Evolutionary conservation across 2,797 vertebrate genomes (phyloP), one percentile per base, ranked within the genome.

Genomic region (Heliangelus exortis): DNA sequence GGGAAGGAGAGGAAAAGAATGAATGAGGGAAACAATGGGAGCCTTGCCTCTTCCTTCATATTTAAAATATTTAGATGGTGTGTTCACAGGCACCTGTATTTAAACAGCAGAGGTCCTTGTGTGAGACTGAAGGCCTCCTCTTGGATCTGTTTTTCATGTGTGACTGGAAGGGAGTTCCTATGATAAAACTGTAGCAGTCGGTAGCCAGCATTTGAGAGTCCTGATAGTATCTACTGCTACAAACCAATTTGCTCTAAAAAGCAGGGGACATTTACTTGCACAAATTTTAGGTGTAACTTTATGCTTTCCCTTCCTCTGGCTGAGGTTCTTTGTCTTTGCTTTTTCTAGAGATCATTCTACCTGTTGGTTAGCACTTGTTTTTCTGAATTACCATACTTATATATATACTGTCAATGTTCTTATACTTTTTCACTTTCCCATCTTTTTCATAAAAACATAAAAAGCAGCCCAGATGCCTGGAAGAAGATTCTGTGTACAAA

Each of bases 141-240:
- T 92, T 96, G 95, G 89, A 91, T 95, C 89, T 93, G 15, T 31
- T 85, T 84, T 66, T 72, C 29, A 26, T 63, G 43, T 96, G 84
- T 95, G 63, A 82, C 92, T 93, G 89, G 84, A 92, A 50, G 48
- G 36, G 50, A 83, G 78, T 82, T 18, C 66, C 51, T 51, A 0
- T 22, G 50, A 13, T 45, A 39, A 71, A 57, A 28, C 63, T 59
- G 51, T n/a, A 63, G 67, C 22, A 28, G 51, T 11, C 76, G 53
- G 65, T 84, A 87, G 80, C 67, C 87, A 83, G n/a, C 59, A 15
- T 79, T 67, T 77, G 36, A 54, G 41, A 91, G 84, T 95, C 90
- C 84, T 93, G 85, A 63, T 94, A 73, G 18, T 79, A 31, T 25
- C 34, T 82, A 15, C 25, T 71, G 31, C 55, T 61, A 8, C 3